Conservation (phyloP, 2,888 invertebrate genomes). For the Drosophila villosipedis region DNA sequence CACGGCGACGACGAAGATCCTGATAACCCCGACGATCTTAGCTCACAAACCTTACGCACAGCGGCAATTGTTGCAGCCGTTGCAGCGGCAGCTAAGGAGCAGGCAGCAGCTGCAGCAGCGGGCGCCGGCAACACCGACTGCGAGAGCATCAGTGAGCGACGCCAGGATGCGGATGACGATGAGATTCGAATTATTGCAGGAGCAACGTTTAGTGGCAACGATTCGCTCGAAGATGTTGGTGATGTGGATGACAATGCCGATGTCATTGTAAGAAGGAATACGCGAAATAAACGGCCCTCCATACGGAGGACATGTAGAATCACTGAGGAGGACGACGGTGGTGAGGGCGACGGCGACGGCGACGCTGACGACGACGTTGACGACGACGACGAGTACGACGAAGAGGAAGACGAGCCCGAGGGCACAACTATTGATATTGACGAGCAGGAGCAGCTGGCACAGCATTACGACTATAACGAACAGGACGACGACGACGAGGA, state of each 20-base stretch:
- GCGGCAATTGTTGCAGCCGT: slow-evolving; percentile 75
- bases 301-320: slow-evolving; percentile 73
- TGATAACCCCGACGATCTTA: slow-evolving; percentile 58
- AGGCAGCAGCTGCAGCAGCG: slow-evolving; percentile 34
- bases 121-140: slow-evolving; percentile 64
- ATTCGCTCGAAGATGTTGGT: slow-evolving; percentile 70
- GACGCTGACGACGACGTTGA: slow-evolving; percentile 32
- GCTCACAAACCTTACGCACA: slow-evolving; percentile 69
- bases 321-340: slow-evolving; percentile 73
- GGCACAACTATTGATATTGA: slow-evolving; percentile 71
- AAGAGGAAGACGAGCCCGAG: slow-evolving; percentile 66
- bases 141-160: slow-evolving; percentile 71
- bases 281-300: slow-evolving; percentile 66
- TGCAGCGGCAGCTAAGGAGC: slow-evolving; percentile 69
- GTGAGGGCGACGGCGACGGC: slow-evolving; percentile 35
- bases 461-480: slow-evolving; percentile 50
- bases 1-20: slow-evolving; percentile 58
- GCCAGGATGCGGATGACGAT: slow-evolving; percentile 63
- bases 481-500: slow-evolving; percentile 43
- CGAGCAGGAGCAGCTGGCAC: slow-evolving; percentile 59
- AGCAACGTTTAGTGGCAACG: slow-evolving; percentile 56
- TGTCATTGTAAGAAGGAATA: slow-evolving; percentile 67
- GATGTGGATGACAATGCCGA: slow-evolving; percentile 75
- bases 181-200: slow-evolving; percentile 62
- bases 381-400: slow-evolving; percentile 50